Percentiles rank a stretch among this genome's conserved stretches.
These are phyloP conservation scores for Dasyprocta punctata DNA, from an alignment of 2,113 vertebrate species.

Conservation along the genomic window DNA sequence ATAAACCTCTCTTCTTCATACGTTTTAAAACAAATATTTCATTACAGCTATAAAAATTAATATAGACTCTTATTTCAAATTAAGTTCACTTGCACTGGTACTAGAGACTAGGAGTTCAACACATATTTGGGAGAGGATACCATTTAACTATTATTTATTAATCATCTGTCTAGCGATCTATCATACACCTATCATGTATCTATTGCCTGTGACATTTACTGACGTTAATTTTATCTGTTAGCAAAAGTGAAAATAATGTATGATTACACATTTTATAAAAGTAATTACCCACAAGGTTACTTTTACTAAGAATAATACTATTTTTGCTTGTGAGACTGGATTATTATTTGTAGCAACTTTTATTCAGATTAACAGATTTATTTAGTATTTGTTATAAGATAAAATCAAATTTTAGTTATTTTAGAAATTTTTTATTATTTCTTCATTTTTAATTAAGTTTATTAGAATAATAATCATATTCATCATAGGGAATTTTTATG, in stretches of 20 bases:
- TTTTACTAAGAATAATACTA: not conserved
- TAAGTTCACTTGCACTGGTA: not conserved
- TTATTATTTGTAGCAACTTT: not conserved
- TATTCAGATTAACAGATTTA: not conserved
- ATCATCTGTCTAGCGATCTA: not conserved
- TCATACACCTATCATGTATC: not conserved
- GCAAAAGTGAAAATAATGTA: not conserved
- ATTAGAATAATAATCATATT: not conserved
- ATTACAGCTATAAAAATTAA: not conserved
- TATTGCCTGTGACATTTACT: not conserved
- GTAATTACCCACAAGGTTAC: not conserved
- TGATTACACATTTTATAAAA: not conserved
- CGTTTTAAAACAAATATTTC: not conserved
- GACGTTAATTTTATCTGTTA: not conserved
- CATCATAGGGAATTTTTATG: not conserved
- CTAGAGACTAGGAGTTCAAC: not conserved
- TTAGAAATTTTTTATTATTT: not conserved
- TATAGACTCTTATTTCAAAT: not conserved
- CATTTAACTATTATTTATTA: not conserved
- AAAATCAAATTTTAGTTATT: not conserved
- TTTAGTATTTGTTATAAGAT: not conserved
- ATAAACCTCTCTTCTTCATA: not conserved
- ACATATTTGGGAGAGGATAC: not conserved
- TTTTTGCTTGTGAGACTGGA: not conserved
- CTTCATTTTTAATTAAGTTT: not conserved